Evolutionary conservation across 2,797 vertebrate genomes (phyloP), one percentile per base, ranked within the genome.

Genomic region (Miopithecus talapoin): DNA sequence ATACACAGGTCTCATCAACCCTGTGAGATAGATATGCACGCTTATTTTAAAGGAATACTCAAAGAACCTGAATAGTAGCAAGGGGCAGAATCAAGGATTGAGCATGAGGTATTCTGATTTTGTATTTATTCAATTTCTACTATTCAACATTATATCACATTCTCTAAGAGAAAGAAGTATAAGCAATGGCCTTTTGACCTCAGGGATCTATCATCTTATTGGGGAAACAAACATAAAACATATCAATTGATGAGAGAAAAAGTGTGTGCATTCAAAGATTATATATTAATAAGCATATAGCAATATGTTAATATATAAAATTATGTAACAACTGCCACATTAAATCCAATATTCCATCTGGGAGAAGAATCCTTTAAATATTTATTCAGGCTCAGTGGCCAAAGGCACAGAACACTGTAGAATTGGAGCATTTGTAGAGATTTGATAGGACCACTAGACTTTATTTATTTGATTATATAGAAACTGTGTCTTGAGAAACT

Each of bases 361-460:
- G 64, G 30, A 84, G 21, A 70, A 92, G 48, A 89, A 68, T 46
- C 17, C 55, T 93, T 87, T 81, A 92, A 92, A 78, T 85, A 96
- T 85, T 94, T 92, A 89, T 81, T 85, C 30, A 61, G 9, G 22
- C 53, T 95, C 17, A 48, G 30, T 39, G 50, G 50, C 46, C 79
- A 91, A 94, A 89, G 57, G 68, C 13, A 41, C 28, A 72, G 22
- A 91, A n/a, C 24, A 85, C 48, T 59, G 75, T 9, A 80, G 46
- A 85, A 90, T 3, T 59, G 24, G 33, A 95, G 33, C 33, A 53
- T 93, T 87, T 95, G 28, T 74, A 43, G 30, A 89, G 64, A 68
- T 85, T 75, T 79, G 75, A 88, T 22, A 57, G 33, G 33, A 78
- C 16, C 74, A 78, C 39, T 74, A 76, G 41, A 68, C 4, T 70